Base-by-base conservation (phyloP, 2,113 vertebrate genomes). In the Tyto alba region DNA sequence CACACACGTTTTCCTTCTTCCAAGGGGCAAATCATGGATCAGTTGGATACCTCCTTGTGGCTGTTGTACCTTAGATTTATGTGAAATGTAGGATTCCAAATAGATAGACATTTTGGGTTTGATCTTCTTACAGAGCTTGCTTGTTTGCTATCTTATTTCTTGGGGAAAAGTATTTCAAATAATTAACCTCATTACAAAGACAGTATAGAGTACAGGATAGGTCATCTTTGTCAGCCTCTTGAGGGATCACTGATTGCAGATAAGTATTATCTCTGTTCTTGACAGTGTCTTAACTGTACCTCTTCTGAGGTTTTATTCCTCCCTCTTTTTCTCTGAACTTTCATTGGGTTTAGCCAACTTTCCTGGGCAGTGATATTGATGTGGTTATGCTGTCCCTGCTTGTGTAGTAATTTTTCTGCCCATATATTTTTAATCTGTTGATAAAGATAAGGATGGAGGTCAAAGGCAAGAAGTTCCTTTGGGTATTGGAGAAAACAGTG, bases 1-100 rank as follows among this genome's bases (percentile, higher is more conserved):
- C 2, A 2, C 3, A 2, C 1, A 12, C 0, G 0, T 47, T 62
- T 67, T 73, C 29, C 2, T 45, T 11, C 30, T 86, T 77, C 30
- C 29, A 43, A 30, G 14, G 8, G 23, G 9, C 23, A 59, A 84
- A 68, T 87, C 16, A 27, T 40, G 7, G 7, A 53, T 62, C 20
- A 27, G 10, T 47, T 66, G 29, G 15, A 17, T 69, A 30, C 6
- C 3, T 77, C 19, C 16, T 53, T 59, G 27, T 81, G 41, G 10
- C 17, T 81, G 26, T 71, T 47, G 5, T 30, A 75, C 29, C 20
- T 81, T 59, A 53, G 26, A 45, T 41, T 75, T 87, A 23, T 30
- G 36, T 67, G 41, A 81, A 34, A 25, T 50, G 18, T 57, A 20
- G 14, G 41, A 22, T 78, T 89, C 29, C 16, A 71, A 38, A 81